Conservation (phyloP, 2,797 vertebrate genomes). For the Loriculus beryllinus region DNA sequence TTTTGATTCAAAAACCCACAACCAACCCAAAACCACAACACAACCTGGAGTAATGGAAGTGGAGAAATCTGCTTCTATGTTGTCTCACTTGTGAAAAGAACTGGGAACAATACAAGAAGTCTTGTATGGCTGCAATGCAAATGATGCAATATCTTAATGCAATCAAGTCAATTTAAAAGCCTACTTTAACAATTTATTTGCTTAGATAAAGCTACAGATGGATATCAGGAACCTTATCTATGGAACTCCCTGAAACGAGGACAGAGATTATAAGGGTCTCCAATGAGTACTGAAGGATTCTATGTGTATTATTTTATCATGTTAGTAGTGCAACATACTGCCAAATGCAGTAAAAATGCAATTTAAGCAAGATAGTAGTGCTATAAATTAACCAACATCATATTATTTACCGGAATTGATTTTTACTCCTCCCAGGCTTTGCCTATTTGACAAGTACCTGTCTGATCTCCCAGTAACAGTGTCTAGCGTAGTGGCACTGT, state of each 20-base stretch:
- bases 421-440: not conserved
- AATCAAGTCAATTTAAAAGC: not conserved
- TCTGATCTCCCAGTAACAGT: not conserved
- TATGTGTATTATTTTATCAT: not conserved
- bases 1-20: not conserved
- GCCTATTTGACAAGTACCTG: not conserved
- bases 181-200: not conserved
- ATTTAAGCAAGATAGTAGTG: not conserved
- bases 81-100: not conserved
- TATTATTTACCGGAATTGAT: not conserved
- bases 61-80: not conserved
- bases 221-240: not conserved
- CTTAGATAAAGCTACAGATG: not conserved
- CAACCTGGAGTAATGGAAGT: not conserved
- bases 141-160: not conserved
- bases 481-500: not conserved
- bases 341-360: not conserved
- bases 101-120: not conserved
- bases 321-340: not conserved
- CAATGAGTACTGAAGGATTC: not conserved
- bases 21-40: fast-evolving
- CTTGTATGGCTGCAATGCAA: not conserved
- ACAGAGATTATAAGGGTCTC: not conserved
- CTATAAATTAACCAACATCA: not conserved
- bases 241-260: not conserved